Evolutionary conservation across 2,113 vertebrate species (phyloP), one percentile per base, ranked within the genome.

Genomic region (Anarhynchus alexandrinus): DNA sequence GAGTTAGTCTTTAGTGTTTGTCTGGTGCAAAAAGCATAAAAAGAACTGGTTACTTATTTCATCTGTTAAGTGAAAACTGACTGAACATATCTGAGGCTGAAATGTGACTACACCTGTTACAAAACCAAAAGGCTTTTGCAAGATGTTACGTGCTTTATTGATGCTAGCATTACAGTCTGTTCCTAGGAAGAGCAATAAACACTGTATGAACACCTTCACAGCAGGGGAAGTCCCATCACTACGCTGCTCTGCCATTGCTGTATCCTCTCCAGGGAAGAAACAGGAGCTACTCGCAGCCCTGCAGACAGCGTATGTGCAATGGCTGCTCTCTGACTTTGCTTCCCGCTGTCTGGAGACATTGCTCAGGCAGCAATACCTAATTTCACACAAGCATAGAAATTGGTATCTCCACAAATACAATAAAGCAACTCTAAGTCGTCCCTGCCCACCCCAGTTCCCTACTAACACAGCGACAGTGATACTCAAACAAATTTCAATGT

Each of bases 231-330:
- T 32, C 55, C 38, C 38, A 80, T 18, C 25, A 13, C 54, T 13
- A 3, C 1, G 1, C 51, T 45, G 23, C 40, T 66, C 61, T 66
- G 65, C 18, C 27, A 19, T 4, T 32, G 36, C 29, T 1, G 0
- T 8, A 8, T 16, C 32, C 29, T 40, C 59, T 57, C 66, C 55
- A 38, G 55, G 34, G 34, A 49, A 65, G 25, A 6, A 20, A 25
- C 10, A n/a, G 27, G 34, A 91, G 49, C 21, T 47, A 10, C 26
- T 43, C 6, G 1, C 32, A 82, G 45, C 32, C 23, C 45, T 43
- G 40, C 70, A 82, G 58, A 43, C 40, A 86, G 27, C 8, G 2
- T 36, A 29, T 8, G 32, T 27, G 57, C 23, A 42, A 85, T 4
- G 16, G 20, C 85, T 66, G 32, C 51, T 88, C 62, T 23, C 62